Evolutionary conservation across 37 sponge, comb jelly and placozoan genomes (phyloP).

Genomic region (Theonella swinhoei): DNA sequence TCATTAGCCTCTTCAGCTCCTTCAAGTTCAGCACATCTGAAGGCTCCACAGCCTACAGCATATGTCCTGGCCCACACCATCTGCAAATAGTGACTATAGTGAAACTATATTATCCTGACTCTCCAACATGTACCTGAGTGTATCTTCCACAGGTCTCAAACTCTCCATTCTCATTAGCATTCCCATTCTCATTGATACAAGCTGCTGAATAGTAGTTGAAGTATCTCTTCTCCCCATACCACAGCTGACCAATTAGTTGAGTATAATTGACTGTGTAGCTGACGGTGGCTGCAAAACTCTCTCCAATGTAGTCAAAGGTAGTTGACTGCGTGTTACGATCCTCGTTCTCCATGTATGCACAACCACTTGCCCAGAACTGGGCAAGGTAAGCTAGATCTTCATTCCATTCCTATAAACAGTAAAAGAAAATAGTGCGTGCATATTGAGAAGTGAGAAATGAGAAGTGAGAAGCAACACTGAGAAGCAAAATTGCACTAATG

Average conservation of each 20-base stretch:
- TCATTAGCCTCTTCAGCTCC: constrained; percentile 28
- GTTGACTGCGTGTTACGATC: constrained; percentile 24
- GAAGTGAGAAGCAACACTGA: too few species aligned
- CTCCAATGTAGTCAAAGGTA: constrained; percentile 26
- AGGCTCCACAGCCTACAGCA: constrained; percentile 59
- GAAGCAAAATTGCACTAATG: too few species aligned
- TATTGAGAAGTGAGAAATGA: too few species aligned
- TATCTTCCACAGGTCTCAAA: background rate
- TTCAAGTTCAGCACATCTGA: constrained; percentile 39
- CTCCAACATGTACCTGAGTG: background rate
- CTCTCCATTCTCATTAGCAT: background rate
- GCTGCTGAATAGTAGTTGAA: constrained; percentile 2
- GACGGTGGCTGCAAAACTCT: background rate
- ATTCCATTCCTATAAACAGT: constrained; percentile 30
- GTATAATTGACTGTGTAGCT: constrained; percentile 61
- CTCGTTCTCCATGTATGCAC: constrained; percentile 42
- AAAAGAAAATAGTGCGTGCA: too few species aligned
- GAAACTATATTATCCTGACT: background rate
- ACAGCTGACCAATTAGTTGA: constrained; percentile 3
- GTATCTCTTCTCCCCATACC: constrained; percentile 12
- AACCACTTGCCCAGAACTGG: constrained; percentile 49
- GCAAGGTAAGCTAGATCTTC: constrained; percentile 50
- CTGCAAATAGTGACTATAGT: constrained; percentile 15
- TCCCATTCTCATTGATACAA: background rate
- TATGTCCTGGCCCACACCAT: constrained; percentile 53